phyloP scores from a whole-genome alignment of 2,797 vertebrate species.

The Garrulus glandarius region DNA sequence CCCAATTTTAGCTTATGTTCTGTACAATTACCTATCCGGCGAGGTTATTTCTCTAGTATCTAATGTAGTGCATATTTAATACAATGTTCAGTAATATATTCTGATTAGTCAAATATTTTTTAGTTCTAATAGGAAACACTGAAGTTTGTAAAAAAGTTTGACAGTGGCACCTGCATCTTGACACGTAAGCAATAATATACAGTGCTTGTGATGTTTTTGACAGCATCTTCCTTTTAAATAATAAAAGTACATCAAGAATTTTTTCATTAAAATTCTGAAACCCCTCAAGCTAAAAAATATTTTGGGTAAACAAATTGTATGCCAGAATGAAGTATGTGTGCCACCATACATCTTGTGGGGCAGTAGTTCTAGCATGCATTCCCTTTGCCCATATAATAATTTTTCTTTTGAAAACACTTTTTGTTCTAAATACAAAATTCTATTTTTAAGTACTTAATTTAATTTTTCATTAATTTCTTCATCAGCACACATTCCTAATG shows the following conservation, averaged over 20 bases:
- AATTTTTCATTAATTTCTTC: background rate
- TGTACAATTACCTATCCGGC: background rate
- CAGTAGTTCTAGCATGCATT: background rate
- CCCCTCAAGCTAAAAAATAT: constrained; percentile 9
- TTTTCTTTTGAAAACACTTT: background rate
- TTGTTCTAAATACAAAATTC: background rate
- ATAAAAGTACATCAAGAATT: constrained; percentile 38
- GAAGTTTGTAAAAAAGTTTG: constrained; percentile 12
- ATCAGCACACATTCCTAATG: background rate
- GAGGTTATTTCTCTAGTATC: background rate
- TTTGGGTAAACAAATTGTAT: constrained; percentile 16
- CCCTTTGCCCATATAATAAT: background rate
- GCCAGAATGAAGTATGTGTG: background rate
- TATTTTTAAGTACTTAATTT: background rate
- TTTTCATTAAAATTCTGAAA: constrained; percentile 58
- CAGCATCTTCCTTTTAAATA: constrained; percentile 33
- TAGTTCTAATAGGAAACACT: background rate
- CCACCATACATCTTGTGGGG: background rate
- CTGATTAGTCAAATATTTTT: constrained; percentile 24
- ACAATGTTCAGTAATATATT: background rate
- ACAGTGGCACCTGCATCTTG: constrained; percentile 1
- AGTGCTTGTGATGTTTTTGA: constrained; percentile 27
- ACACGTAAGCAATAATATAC: constrained; percentile 48
- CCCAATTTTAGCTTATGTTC: background rate
- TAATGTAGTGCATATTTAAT: background rate